Evolutionary conservation across 2,113 vertebrate genomes (phyloP).

Genomic region (Megaleporinus macrocephalus): DNA sequence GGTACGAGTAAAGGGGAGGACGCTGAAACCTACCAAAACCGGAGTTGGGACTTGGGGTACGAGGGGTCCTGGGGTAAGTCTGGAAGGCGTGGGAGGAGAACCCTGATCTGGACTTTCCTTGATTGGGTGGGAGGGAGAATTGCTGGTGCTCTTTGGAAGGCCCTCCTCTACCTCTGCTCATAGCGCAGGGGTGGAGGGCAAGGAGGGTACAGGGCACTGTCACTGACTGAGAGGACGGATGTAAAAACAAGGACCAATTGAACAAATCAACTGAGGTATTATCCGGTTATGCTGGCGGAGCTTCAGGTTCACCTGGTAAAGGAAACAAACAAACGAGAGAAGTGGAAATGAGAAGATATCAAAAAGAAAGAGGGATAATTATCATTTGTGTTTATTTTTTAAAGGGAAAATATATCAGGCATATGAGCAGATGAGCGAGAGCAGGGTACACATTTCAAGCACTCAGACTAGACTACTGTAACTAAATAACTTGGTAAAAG

Average conservation of each 20-base stretch:
- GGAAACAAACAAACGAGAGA: conserved; percentile 37
- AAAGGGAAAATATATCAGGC: neutral
- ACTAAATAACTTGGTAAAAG: conserved; percentile 70
- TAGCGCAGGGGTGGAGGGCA: conserved; percentile 79
- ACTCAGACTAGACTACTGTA: conserved; percentile 40
- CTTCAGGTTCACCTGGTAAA: conserved; percentile 60
- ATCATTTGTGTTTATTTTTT: too few species aligned
- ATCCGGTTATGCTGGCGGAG: neutral
- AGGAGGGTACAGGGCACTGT: conserved; percentile 50
- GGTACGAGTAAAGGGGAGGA: neutral
- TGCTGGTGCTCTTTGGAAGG: conserved; percentile 68
- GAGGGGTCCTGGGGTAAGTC: conserved; percentile 1
- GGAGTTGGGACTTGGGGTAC: conserved; percentile 6
- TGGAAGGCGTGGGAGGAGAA: conserved; percentile 39
- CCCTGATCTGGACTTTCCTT: conserved; percentile 59
- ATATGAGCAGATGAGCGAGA: neutral
- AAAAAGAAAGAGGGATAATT: neutral
- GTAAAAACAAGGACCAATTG: neutral
- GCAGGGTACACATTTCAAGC: conserved; percentile 8
- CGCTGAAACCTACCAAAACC: neutral
- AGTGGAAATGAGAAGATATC: neutral
- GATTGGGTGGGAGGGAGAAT: conserved; percentile 57
- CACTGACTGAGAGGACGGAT: neutral
- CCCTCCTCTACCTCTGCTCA: conserved; percentile 84
- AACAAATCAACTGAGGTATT: neutral